Base-by-base conservation (phyloP, 2,888 invertebrate genomes). In the Minunthozetes semirufus region DNA sequence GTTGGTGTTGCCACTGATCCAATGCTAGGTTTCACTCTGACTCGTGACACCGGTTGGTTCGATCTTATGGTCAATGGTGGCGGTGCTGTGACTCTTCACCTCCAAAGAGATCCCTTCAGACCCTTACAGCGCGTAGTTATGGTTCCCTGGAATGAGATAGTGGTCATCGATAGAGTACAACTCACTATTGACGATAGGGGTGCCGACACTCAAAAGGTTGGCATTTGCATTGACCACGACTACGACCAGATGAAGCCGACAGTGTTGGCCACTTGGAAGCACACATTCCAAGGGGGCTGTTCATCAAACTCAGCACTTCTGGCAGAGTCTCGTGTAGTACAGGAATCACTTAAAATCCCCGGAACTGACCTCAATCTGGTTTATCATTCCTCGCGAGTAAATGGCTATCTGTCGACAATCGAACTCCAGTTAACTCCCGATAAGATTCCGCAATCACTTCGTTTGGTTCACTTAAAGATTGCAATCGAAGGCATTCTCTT, bases 41-140 rank as follows among this genome's bases (percentile, higher is more conserved):
- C 74, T 17, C 77, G 74, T 15, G 73, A 76, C n/a, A 75, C 42
- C 46, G 78, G 73, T 17, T 73, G 96, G 91, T 99, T 98, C 87
- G 99, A 99, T 85, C 91, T 99, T 76, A 86, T 99, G 81, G 97
- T 99, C 77, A 98, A 99, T 84, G 99, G 99, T 19, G 99, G 98
- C 70, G 96, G 96, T 46, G 95, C 96, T 1, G 94, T 99, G 75
- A 95, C 94, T 25, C 86, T 99, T 79, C 94, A 95, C 85, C 96
- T 99, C 86, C 94, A 95, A 83, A 87, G 98, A 76, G 93, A 92
- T 75, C 97, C 97, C 33, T 98, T 95, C 87, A 89, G 90, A 82
- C 90, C 93, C 0, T 86, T 92, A 76, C 90, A 92, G 78, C 88
- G 90, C 82, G 94, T 93, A 3, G 92, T 96, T 76, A 93, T 93